Evolutionary conservation across 2,113 vertebrate species (phyloP).

Genomic region (Oryzias javanicus): DNA sequence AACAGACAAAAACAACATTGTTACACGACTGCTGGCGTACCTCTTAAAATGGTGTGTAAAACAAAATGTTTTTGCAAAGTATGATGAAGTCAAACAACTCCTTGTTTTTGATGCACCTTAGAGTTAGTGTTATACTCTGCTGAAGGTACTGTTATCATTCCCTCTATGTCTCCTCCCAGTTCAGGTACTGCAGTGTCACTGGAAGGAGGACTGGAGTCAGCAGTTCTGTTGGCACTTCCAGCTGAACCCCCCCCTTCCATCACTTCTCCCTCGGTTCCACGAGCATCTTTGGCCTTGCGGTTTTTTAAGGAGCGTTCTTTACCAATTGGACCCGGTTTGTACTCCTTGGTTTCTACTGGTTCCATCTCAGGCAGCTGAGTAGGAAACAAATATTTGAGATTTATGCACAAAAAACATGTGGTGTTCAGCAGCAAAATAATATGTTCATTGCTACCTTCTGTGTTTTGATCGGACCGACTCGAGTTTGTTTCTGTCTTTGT

Average conservation of each 20-base stretch:
- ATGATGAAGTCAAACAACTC: too few species aligned
- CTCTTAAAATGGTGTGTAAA: too few species aligned
- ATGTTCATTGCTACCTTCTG: conserved; percentile 83
- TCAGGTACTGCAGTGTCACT: conserved; percentile 87
- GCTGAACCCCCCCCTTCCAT: conserved; percentile 81
- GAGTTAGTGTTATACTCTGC: conserved; percentile 85
- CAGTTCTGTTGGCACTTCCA: conserved; percentile 72
- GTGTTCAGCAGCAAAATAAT: not conserved
- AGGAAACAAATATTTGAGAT: not conserved
- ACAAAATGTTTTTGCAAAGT: too few species aligned
- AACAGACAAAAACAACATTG: too few species aligned
- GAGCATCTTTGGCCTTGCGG: conserved; percentile 93
- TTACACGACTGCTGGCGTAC: too few species aligned
- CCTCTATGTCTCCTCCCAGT: conserved; percentile 89
- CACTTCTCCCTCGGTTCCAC: conserved; percentile 85
- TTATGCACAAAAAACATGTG: not conserved
- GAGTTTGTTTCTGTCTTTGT: conserved; percentile 93
- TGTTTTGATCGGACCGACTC: conserved; percentile 94
- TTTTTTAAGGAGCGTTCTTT: conserved; percentile 97
- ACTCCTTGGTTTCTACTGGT: conserved; percentile 91
- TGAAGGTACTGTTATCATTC: conserved; percentile 91
- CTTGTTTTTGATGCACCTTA: conserved; percentile 78
- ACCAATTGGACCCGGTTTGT: conserved; percentile 97
- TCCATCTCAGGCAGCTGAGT: conserved; percentile 90
- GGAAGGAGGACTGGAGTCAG: conserved; percentile 81